Conservation (phyloP, 2,113 vertebrate genomes). For the Tyto alba region DNA sequence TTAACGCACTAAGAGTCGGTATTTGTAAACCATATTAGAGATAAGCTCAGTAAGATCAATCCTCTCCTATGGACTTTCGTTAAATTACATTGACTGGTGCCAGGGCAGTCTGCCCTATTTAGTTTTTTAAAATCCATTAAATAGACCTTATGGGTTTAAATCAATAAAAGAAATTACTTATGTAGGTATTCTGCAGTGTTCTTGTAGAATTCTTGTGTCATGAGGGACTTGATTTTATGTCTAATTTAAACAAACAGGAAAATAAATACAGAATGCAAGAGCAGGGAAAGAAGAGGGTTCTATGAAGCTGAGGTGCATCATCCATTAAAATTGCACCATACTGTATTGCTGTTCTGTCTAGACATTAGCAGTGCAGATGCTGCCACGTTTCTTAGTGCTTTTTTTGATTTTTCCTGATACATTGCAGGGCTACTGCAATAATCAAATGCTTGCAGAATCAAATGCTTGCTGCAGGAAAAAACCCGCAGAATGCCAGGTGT, state of each 20-base stretch:
- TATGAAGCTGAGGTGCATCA: neutral
- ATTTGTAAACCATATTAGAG: constrained; percentile 20
- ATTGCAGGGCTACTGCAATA: neutral
- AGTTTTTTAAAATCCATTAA: neutral
- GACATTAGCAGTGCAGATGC: neutral
- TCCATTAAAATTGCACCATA: neutral
- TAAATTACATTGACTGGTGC: constrained; percentile 3
- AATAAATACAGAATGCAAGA: neutral
- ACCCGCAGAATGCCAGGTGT: neutral
- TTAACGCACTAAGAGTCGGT: neutral
- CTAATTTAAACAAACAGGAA: neutral
- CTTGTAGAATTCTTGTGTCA: neutral
- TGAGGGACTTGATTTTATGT: neutral
- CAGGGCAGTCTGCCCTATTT: neutral
- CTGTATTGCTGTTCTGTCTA: neutral
- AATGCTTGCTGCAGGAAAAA: too few species aligned
- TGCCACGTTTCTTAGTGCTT: neutral
- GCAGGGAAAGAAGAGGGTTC: neutral
- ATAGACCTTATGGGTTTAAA: neutral
- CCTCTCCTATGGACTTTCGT: constrained; percentile 1
- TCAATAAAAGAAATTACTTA: neutral
- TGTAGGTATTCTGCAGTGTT: neutral
- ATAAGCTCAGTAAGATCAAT: constrained; percentile 27
- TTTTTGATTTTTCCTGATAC: neutral
- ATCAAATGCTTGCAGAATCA: too few species aligned